phyloP scores from a whole-genome alignment of 2,797 vertebrate genomes.

The Nannoperca australis region DNA sequence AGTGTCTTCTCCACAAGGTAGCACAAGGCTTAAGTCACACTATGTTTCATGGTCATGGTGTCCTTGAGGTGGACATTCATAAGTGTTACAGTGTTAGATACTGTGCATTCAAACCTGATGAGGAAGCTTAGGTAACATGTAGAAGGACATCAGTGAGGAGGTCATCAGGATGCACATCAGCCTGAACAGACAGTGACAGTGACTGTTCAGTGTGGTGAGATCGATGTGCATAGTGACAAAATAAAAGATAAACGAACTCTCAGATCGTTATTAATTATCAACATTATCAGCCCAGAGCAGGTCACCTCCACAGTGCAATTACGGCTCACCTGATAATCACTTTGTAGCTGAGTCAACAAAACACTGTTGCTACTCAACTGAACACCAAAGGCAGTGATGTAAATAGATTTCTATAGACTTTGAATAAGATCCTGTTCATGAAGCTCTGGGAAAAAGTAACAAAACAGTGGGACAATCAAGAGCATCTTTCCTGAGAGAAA shows the following conservation, averaged over 20 bases:
- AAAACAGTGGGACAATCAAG: neutral
- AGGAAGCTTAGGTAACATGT: neutral
- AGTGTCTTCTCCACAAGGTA: too few relatives aligned
- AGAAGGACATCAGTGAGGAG: neutral
- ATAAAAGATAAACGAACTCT: constrained; percentile 4
- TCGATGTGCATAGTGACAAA: neutral
- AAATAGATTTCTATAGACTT: neutral
- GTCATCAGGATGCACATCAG: neutral
- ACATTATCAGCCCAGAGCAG: neutral
- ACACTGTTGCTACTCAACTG: constrained; percentile 17
- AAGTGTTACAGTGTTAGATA: neutral
- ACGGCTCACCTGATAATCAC: constrained; percentile 19
- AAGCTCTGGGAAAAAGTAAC: neutral
- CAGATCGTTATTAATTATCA: neutral
- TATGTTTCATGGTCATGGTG: too few relatives aligned
- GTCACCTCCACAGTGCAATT: constrained; percentile 11
- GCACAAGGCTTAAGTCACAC: too few relatives aligned
- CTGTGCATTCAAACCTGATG: neutral
- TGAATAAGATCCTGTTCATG: neutral
- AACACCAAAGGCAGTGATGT: neutral
- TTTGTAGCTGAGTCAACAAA: constrained; percentile 15
- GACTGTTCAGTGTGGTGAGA: neutral
- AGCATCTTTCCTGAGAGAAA: neutral
- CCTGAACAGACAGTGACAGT: neutral
- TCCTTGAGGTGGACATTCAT: too few relatives aligned